Evolutionary conservation across 2,113 vertebrate species (phyloP).

Genomic region (Anguilla rostrata): DNA sequence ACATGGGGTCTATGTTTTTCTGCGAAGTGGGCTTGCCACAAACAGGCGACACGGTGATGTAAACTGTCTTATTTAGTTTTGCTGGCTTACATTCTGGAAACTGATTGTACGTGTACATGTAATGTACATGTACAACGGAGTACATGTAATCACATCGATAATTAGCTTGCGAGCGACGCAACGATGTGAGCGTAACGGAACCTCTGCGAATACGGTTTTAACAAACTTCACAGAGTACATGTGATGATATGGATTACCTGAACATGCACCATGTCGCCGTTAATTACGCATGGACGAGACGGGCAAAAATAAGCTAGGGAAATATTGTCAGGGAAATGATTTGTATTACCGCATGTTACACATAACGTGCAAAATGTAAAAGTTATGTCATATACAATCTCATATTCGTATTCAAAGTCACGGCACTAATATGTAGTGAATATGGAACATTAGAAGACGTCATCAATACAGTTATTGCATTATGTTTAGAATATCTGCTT

Average conservation of each 20-base stretch:
- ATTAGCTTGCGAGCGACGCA: background rate
- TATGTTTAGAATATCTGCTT: slow-evolving; percentile 6
- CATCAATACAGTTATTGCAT: background rate
- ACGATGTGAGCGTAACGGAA: background rate
- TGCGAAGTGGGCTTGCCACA: background rate
- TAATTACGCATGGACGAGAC: background rate
- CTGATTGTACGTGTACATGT: no score
- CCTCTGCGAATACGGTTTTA: background rate
- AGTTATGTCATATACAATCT: no score
- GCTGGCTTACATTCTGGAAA: no score
- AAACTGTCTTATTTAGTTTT: no score
- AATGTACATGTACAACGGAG: background rate
- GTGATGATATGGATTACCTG: background rate
- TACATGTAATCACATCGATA: background rate
- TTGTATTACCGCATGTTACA: no score
- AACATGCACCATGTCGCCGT: background rate
- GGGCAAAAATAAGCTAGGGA: background rate
- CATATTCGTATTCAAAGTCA: no score
- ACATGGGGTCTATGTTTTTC: background rate
- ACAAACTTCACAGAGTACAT: no score
- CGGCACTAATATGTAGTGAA: background rate
- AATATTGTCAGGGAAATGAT: no score
- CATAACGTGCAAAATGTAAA: no score
- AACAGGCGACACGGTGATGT: no score
- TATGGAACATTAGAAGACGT: background rate